Percentiles rank a stretch among this genome's conserved stretches.
Evolutionary conservation across 2,888 invertebrate genomes (phyloP).

Genomic region (Lochmaea crataegi): DNA sequence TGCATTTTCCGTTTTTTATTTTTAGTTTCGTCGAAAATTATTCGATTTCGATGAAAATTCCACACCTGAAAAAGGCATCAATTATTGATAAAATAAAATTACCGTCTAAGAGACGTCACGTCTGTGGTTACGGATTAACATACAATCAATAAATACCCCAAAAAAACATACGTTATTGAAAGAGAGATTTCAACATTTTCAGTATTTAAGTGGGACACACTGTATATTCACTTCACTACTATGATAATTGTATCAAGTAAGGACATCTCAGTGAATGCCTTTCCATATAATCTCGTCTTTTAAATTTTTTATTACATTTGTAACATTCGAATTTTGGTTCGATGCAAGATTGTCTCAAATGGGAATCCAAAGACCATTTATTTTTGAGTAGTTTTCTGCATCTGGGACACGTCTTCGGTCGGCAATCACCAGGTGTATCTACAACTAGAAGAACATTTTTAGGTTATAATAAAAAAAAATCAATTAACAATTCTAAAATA

Average conservation of each 20-base stretch:
- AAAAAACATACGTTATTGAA: too few species aligned
- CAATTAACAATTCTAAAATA: neutral
- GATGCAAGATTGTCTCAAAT: conserved; percentile 36
- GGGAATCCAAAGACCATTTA: conserved; percentile 71
- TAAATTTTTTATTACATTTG: conserved; percentile 39
- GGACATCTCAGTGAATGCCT: conserved; percentile 19
- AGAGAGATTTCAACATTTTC: too few species aligned
- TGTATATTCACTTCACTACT: too few species aligned
- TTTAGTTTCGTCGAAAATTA: too few species aligned
- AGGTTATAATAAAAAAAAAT: neutral
- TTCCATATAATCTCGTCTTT: conserved; percentile 32
- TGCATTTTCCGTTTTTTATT: too few species aligned
- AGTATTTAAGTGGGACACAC: too few species aligned
- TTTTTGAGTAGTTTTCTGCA: conserved; percentile 55
- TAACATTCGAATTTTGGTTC: conserved; percentile 43
- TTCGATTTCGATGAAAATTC: too few species aligned
- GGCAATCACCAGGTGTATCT: neutral
- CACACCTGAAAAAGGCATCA: too few species aligned
- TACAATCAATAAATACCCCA: too few species aligned
- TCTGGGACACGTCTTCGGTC: conserved; percentile 20
- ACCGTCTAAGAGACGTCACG: too few species aligned
- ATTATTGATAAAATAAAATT: too few species aligned
- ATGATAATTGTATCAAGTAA: neutral
- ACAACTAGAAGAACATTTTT: neutral
- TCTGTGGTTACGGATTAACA: too few species aligned